These are phyloP conservation scores for Habropoda laboriosa DNA, from an alignment of 1,140 invertebrate species.

Conservation along the genomic window DNA sequence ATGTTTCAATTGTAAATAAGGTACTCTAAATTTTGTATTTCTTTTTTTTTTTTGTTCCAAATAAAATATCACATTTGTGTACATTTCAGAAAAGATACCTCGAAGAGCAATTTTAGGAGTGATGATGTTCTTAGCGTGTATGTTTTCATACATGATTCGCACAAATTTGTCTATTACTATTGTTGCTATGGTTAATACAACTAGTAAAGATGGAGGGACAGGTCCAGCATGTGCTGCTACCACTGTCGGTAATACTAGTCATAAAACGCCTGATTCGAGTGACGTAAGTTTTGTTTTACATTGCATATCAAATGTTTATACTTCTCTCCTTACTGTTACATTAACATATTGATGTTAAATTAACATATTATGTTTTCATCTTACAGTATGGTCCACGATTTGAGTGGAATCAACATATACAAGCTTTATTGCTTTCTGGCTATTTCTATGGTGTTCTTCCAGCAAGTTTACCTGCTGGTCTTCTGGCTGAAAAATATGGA, in stretches of 20 bases:
- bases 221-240: constrained; percentile 40
- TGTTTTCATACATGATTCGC: constrained; percentile 87
- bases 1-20: neutral
- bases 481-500: constrained; percentile 88
- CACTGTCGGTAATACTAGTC: neutral
- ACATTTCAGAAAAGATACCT: constrained; percentile 75
- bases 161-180: constrained; percentile 89
- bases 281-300: constrained; percentile 59
- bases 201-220: constrained; percentile 43
- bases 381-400: constrained; percentile 83
- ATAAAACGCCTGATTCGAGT: constrained; percentile 5
- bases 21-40: neutral
- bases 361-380: neutral
- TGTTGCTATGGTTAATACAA: constrained; percentile 85
- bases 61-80: neutral
- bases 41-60: too few species aligned
- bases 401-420: constrained; percentile 84
- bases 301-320: too few species aligned
- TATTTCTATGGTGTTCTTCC: constrained; percentile 87
- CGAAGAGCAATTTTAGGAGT: constrained; percentile 84
- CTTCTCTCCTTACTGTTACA: too few species aligned
- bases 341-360: neutral
- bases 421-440: constrained; percentile 85
- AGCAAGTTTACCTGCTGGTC: constrained; percentile 84
- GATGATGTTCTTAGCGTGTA: constrained; percentile 88